A percentile compares a stretch with the other conserved stretches of the same genome.
Evolutionary conservation across 2,797 vertebrate species (phyloP).

Genomic region (Spinus olivaceus): DNA sequence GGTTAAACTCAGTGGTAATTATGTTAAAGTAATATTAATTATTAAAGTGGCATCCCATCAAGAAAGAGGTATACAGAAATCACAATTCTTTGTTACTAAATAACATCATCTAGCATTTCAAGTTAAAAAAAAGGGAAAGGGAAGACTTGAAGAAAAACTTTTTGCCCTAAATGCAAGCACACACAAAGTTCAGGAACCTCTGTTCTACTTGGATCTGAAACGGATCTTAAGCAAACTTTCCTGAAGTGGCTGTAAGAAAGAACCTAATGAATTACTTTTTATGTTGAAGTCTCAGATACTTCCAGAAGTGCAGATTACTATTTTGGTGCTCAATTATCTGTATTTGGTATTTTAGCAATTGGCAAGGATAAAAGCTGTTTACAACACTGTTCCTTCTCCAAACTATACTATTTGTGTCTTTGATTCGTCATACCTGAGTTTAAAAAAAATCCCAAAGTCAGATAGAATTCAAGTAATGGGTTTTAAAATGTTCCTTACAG

Average conservation of each 20-base stretch:
- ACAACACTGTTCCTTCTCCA: background rate
- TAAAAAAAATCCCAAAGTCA: background rate
- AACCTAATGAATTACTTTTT: background rate
- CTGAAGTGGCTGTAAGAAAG: background rate
- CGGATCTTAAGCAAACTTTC: background rate
- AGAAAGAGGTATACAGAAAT: background rate
- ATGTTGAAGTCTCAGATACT: background rate
- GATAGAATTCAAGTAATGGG: background rate
- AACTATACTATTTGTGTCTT: background rate
- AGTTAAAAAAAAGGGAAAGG: background rate
- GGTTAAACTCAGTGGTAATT: background rate
- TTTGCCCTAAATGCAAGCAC: background rate
- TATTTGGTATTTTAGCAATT: background rate
- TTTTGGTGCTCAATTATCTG: background rate
- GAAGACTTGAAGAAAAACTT: background rate
- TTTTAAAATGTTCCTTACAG: background rate
- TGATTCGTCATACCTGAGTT: background rate
- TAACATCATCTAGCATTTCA: background rate
- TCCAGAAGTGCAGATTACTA: background rate
- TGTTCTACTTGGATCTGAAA: background rate
- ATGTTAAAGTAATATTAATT: background rate
- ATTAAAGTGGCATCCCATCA: background rate
- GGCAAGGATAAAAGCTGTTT: background rate
- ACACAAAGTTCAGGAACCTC: background rate
- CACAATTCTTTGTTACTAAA: background rate